phyloP scores from a whole-genome alignment of 2,888 invertebrate species.

The Spisula subtruncata region DNA sequence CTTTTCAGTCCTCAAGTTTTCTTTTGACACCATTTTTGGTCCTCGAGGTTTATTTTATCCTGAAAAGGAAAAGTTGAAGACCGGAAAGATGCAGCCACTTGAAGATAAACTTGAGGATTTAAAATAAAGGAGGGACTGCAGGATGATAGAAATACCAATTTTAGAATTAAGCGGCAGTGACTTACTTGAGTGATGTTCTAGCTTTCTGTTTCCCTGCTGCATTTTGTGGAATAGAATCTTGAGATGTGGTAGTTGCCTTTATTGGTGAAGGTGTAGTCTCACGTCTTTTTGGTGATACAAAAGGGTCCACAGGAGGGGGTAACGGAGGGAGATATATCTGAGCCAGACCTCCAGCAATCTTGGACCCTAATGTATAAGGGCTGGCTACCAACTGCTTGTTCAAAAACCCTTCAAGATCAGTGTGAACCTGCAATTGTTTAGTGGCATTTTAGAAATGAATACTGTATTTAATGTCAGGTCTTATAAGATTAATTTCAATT shows the following conservation, averaged over 20 bases:
- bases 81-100: too few relatives aligned
- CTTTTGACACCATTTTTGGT: too few relatives aligned
- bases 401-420: constrained; percentile 81
- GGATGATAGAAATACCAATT: too few relatives aligned
- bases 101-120: too few relatives aligned
- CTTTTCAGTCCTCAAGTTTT: too few relatives aligned
- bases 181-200: constrained; percentile 82
- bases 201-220: constrained; percentile 47
- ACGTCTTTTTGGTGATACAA: constrained; percentile 63
- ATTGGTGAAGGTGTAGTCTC: constrained; percentile 53
- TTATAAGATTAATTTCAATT: too few relatives aligned
- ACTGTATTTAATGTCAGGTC: too few relatives aligned
- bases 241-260: constrained; percentile 63
- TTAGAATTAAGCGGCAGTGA: too few relatives aligned
- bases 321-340: constrained; percentile 84
- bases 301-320: constrained; percentile 79
- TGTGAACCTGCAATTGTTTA: constrained; percentile 77
- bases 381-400: constrained; percentile 68
- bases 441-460: background rate
- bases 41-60: too few relatives aligned
- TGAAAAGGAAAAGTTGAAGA: too few relatives aligned
- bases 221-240: constrained; percentile 55
- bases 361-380: constrained; percentile 80
- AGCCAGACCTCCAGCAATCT: constrained; percentile 83
- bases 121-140: too few relatives aligned